Evolutionary conservation across 2,888 invertebrate species (phyloP), one percentile per base, ranked within the genome.

Genomic region (Cheilosia urbana): DNA sequence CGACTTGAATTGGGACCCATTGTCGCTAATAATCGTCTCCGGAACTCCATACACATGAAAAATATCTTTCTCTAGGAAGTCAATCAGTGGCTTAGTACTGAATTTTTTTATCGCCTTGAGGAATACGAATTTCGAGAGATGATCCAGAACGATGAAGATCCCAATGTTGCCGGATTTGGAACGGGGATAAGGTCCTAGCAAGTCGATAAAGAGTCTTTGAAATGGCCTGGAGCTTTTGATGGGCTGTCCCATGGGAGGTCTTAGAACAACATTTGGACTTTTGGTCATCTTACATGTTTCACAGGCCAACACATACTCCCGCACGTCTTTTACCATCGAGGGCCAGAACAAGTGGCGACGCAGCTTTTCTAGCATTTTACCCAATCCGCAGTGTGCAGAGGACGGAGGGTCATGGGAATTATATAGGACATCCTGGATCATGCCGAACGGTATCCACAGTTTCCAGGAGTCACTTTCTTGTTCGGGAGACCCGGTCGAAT

Each of bases 401-500:
- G 51, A 15, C 21, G 24, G 21, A 11, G 51, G 51, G 2, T 51
- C 5, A 42, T 49, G 49, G 11, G 49, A 49, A 19, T 21, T 49
- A 11, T n/a, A 7, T 9, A 49, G 1, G 2, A 49, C 9, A 30
- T 53, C 53, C 0, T 13, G 6, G n/a, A 57, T 6, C 17, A 57
- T 1, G 11, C 19, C 57, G 0, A 24, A 27, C 13, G 87, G 81
- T 40, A 87, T n/a, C 88, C 85, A 88, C 4, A 88, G 19, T 53
- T 88, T 88, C 88, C 87, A 88, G 0, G 53, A 19, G 2, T 60
- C 40, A 15, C 76, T 30, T 17, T 75, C 76, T 2, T 87, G 68
- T 0, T 55, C 65, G 1, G 58, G 47, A 24, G 57, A 66, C 17
- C 75, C 77, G 19, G 78, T 53, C 7, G 76, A 42, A n/a, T 77